phyloP scores from a whole-genome alignment of 2,797 vertebrate species.

The Rhyacichthys aspro region DNA sequence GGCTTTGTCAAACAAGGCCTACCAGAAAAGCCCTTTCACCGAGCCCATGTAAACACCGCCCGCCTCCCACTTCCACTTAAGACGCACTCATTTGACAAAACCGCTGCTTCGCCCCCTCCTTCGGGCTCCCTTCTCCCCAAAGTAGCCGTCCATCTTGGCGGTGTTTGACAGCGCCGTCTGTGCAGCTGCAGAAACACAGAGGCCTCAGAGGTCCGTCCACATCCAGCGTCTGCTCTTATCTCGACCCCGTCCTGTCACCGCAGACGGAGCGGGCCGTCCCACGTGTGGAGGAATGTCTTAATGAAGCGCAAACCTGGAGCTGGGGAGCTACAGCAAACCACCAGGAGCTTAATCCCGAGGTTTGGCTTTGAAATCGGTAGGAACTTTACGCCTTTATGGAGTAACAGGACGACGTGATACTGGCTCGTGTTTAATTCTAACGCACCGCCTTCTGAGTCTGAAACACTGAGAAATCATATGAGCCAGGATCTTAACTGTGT shows the following conservation, averaged over 20 bases:
- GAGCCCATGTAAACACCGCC: slow-evolving; percentile 69
- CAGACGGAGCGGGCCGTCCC: slow-evolving; percentile 52
- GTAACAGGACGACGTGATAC: too few relatives aligned
- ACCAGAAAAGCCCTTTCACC: slow-evolving; percentile 70
- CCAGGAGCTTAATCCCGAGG: too few relatives aligned
- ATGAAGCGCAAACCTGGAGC: slow-evolving; percentile 51
- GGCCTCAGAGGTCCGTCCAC: slow-evolving; percentile 26
- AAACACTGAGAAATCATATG: too few relatives aligned
- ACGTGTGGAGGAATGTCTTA: slow-evolving; percentile 69
- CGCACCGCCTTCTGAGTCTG: too few relatives aligned
- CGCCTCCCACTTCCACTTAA: slow-evolving; percentile 63
- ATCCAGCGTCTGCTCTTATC: slow-evolving; percentile 56
- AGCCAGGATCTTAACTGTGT: too few relatives aligned
- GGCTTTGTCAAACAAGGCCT: slow-evolving; percentile 73
- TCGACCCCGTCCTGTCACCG: slow-evolving; percentile 50
- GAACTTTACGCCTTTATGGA: too few relatives aligned
- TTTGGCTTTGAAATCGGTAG: too few relatives aligned
- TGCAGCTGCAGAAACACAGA: slow-evolving; percentile 44
- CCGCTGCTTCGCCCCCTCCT: slow-evolving; percentile 31
- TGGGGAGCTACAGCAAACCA: slow-evolving; percentile 12
- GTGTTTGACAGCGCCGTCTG: slow-evolving; percentile 71
- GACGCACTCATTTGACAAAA: slow-evolving; percentile 66
- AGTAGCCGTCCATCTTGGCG: slow-evolving; percentile 65
- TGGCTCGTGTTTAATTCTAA: too few relatives aligned
- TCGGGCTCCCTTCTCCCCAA: slow-evolving; percentile 22